Percentiles rank a stretch among this genome's conserved stretches.
Conservation (phyloP, 2,888 invertebrate genomes). For the Ophion ellenae region DNA sequence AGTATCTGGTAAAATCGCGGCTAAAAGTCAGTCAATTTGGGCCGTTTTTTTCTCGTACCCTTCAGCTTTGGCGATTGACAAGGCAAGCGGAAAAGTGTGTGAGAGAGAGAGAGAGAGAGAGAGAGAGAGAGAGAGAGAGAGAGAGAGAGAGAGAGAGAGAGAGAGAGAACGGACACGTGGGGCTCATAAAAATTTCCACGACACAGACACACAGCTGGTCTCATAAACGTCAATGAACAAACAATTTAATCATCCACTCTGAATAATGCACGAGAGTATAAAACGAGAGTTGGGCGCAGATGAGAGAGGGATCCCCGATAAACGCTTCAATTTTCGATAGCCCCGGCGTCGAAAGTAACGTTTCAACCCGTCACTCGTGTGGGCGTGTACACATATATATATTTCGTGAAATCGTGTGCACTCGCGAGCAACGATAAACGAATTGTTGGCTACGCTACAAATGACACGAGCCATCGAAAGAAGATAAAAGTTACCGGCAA, state of each 20-base stretch:
- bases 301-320: conserved; percentile 35
- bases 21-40: not conserved
- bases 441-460: conserved; percentile 35
- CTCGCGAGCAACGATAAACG: conserved; percentile 31
- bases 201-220: not conserved
- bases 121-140: not conserved
- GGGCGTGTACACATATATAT: no score
- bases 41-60: not conserved
- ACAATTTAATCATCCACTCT: conserved; percentile 54
- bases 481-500: conserved; percentile 34
- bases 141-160: not conserved
- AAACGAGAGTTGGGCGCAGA: conserved; percentile 2
- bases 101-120: no score
- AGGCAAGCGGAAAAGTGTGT: not conserved
- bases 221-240: conserved; percentile 45
- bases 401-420: not conserved
- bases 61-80: not conserved
- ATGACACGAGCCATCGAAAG: conserved; percentile 39
- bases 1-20: not conserved
- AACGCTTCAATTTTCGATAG: conserved; percentile 39
- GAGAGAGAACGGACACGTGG: no score
- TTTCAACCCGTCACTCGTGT: conserved; percentile 21
- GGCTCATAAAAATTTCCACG: not conserved
- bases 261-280: conserved; percentile 44
- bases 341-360: conserved; percentile 37